phyloP scores from a whole-genome alignment of 92 coral and sea anemone genomes.

The Porites lobata region DNA sequence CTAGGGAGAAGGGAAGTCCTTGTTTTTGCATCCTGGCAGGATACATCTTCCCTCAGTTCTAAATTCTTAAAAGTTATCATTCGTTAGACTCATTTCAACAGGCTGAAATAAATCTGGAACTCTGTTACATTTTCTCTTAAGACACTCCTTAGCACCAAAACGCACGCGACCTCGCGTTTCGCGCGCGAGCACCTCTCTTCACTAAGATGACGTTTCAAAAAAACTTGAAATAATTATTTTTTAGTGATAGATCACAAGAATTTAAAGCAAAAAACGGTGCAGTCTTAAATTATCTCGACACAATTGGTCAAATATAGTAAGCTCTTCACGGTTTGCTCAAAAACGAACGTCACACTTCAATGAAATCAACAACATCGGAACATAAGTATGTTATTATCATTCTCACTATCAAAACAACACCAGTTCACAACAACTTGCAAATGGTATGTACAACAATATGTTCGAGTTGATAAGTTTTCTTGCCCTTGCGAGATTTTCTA shows the following conservation, averaged over 20 bases:
- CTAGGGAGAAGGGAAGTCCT: neutral
- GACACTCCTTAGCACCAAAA: neutral
- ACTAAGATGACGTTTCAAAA: neutral
- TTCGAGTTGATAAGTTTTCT: neutral
- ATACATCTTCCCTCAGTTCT: neutral
- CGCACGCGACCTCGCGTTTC: constrained; percentile 9
- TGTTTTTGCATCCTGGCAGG: neutral
- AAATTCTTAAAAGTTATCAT: neutral
- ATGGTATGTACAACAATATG: neutral
- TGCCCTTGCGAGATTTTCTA: too few relatives aligned
- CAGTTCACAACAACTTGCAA: constrained; percentile 19
- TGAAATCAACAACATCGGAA: neutral
- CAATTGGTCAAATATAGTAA: neutral
- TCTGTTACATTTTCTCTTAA: neutral
- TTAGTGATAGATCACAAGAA: neutral
- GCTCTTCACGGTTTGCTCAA: neutral
- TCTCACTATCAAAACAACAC: constrained; percentile 4
- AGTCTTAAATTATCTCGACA: neutral
- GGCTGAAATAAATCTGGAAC: neutral
- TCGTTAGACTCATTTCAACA: neutral
- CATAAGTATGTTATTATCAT: neutral
- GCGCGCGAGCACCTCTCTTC: neutral
- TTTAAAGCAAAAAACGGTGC: neutral
- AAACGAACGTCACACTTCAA: neutral
- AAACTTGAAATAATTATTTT: neutral